Conservation (phyloP, 2,113 vertebrate genomes). For the Callaeas wilsoni region DNA sequence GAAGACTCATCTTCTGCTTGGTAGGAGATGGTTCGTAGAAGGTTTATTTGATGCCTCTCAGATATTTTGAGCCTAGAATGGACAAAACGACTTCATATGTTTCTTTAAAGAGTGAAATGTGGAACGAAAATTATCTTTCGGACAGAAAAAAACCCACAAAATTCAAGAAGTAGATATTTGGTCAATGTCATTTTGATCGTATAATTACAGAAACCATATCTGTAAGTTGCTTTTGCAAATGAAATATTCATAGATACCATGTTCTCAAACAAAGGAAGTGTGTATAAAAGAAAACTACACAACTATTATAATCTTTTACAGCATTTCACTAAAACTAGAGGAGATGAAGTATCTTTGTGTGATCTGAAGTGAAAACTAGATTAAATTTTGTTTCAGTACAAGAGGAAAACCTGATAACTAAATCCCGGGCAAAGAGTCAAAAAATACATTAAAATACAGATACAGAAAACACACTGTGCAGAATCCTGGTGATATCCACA, state of each 20-base stretch:
- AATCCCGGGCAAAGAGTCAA: not conserved
- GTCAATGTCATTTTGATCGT: not conserved
- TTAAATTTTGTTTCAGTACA: not conserved
- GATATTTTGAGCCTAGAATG: not conserved
- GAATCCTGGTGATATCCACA: not conserved
- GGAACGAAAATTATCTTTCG: not conserved
- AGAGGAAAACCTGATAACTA: constrained; percentile 5
- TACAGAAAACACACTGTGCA: not conserved
- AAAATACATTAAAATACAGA: not conserved
- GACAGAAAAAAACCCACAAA: not conserved
- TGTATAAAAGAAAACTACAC: not conserved
- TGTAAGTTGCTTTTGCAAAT: not conserved
- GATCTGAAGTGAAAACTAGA: not conserved
- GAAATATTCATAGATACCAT: not conserved
- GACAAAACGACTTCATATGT: not conserved
- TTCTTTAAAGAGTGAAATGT: not conserved
- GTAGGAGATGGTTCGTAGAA: not conserved
- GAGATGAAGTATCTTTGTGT: not conserved
- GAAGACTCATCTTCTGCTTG: not conserved
- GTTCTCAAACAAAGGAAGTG: not conserved
- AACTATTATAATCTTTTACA: not conserved
- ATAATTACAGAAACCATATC: not conserved
- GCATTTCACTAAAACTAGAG: not conserved
- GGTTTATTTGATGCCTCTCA: not conserved
- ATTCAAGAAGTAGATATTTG: not conserved